Evolutionary conservation across 2,888 invertebrate genomes (phyloP).

Genomic region (Cheilosia vernalis): DNA sequence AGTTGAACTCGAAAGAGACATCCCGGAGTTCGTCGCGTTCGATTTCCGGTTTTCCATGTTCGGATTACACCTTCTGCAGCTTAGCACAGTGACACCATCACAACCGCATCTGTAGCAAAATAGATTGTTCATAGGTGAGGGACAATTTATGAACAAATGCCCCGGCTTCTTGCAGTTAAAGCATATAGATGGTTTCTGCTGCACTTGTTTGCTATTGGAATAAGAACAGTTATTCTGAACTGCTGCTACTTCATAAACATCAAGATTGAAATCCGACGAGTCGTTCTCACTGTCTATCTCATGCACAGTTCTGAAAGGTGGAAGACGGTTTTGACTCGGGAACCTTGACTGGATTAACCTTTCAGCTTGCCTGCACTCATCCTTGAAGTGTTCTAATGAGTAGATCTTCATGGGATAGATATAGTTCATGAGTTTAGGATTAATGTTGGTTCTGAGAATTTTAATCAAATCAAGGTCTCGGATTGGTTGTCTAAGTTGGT

Average conservation of each 20-base stretch:
- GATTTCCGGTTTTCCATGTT: neutral
- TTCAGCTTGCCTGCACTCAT: neutral
- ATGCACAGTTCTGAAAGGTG: neutral
- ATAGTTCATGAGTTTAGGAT: neutral
- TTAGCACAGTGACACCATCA: neutral
- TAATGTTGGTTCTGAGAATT: neutral
- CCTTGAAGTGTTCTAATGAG: neutral
- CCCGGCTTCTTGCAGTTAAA: neutral
- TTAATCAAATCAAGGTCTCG: constrained; percentile 18
- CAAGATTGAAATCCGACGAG: neutral
- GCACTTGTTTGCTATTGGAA: neutral
- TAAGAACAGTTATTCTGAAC: neutral
- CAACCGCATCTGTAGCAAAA: constrained; percentile 1
- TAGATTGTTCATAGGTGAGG: neutral
- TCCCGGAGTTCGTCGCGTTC: neutral
- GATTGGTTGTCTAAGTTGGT: constrained; percentile 5
- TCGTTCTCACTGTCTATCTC: neutral
- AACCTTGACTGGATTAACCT: neutral
- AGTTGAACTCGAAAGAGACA: neutral
- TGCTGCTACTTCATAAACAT: neutral
- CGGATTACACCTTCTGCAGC: neutral
- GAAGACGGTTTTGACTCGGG: neutral
- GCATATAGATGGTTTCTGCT: neutral
- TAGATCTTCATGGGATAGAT: constrained; percentile 22
- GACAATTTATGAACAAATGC: too few species aligned